Conservation (phyloP, 2,797 vertebrate genomes). For the Vireo griseus region DNA sequence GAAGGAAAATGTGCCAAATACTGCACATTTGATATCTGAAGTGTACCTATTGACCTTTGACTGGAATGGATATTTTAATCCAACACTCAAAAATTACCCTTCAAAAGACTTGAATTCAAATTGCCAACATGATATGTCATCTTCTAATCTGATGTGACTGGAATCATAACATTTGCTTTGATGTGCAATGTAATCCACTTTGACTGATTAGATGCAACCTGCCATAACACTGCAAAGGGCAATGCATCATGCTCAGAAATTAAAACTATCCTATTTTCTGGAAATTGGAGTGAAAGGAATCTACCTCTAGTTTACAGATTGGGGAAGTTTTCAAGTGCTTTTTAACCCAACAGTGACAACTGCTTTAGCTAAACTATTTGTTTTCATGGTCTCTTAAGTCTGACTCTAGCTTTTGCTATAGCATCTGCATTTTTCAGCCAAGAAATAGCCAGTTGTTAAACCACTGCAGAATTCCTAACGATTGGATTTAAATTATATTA, state of each 20-base stretch:
- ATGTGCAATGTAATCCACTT: constrained; percentile 34
- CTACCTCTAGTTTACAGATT: not conserved
- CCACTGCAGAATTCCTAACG: not conserved
- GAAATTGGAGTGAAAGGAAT: not conserved
- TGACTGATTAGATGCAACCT: constrained; percentile 58
- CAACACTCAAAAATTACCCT: constrained; percentile 53
- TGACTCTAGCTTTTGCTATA: not conserved
- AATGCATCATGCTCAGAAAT: constrained; percentile 15
- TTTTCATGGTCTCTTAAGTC: not conserved
- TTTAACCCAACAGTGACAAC: not conserved
- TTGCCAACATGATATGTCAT: constrained; percentile 45
- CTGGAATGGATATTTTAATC: constrained; percentile 62
- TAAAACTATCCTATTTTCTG: constrained; percentile 1
- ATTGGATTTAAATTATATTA: not conserved
- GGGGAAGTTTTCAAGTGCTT: not conserved
- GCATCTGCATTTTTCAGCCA: not conserved
- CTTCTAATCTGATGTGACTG: constrained; percentile 63
- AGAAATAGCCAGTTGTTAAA: not conserved
- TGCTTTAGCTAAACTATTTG: not conserved
- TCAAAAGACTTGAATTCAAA: constrained; percentile 63
- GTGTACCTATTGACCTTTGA: constrained; percentile 53
- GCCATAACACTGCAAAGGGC: constrained; percentile 12
- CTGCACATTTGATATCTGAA: constrained; percentile 7
- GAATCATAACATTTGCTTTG: constrained; percentile 59
- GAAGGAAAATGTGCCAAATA: constrained; percentile 19